Percentiles rank a stretch among this genome's conserved stretches.
These are phyloP conservation scores for Ips typographus DNA, from an alignment of 1,140 invertebrate species.

Conservation along the genomic window DNA sequence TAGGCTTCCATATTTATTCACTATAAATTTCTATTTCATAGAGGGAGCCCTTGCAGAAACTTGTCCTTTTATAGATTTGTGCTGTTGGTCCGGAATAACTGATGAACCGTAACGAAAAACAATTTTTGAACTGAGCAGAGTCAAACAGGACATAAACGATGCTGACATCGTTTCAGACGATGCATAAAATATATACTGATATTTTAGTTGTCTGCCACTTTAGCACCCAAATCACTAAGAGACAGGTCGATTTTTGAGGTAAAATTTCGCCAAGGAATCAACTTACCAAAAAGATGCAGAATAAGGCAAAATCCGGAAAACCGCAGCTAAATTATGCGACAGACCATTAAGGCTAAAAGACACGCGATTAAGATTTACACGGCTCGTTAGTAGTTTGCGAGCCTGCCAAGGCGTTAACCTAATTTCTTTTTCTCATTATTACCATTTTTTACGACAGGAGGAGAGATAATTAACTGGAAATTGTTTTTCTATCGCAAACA, in stretches of 20 bases:
- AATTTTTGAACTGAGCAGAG: slow-evolving; percentile 8
- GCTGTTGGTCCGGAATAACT: slow-evolving; percentile 11
- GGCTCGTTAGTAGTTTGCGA: slow-evolving; percentile 26
- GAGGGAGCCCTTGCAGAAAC: slow-evolving; percentile 1
- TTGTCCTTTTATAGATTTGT: slow-evolving; percentile 13
- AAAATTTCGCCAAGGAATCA: slow-evolving; percentile 8
- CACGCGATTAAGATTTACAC: slow-evolving; percentile 32
- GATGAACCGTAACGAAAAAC: slow-evolving; percentile 11
- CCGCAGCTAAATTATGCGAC: slow-evolving; percentile 30
- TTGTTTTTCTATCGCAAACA: neutral
- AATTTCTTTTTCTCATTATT: slow-evolving; percentile 11
- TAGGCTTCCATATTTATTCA: slow-evolving; percentile 8
- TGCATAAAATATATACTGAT: slow-evolving; percentile 5
- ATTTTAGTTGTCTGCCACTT: neutral
- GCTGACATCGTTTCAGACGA: slow-evolving; percentile 7
- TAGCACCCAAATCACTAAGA: too few species aligned
- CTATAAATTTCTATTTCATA: slow-evolving; percentile 12
- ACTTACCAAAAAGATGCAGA: slow-evolving; percentile 13
- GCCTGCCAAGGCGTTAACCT: slow-evolving; percentile 18
- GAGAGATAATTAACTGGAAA: slow-evolving; percentile 4
- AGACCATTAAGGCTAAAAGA: slow-evolving; percentile 24
- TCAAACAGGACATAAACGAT: slow-evolving; percentile 2
- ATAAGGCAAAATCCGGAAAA: slow-evolving; percentile 26
- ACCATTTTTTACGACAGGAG: neutral
- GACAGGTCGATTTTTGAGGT: too few species aligned